These are phyloP conservation scores for Erynnis tages DNA, from an alignment of 2,888 invertebrate species.

Conservation along the genomic window DNA sequence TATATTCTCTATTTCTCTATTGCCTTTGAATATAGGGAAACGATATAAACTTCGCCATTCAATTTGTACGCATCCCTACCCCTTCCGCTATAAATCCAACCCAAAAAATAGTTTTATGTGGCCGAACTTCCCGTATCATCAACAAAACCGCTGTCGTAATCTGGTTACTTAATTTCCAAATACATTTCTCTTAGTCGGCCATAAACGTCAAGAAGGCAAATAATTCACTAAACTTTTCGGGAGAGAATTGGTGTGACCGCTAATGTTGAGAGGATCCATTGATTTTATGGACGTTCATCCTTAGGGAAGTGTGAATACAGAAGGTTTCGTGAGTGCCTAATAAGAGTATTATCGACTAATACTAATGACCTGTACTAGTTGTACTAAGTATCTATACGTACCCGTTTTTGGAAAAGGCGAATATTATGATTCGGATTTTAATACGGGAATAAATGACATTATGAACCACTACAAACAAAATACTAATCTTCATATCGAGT, in stretches of 20 bases:
- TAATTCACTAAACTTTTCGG: conserved; percentile 59
- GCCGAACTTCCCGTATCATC: conserved; percentile 58
- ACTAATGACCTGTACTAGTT: no score
- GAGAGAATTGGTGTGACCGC: conserved; percentile 37
- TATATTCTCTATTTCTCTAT: conserved; percentile 1
- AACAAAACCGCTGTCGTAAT: conserved; percentile 64
- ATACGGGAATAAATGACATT: no score
- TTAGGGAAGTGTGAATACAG: no score
- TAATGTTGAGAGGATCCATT: no score
- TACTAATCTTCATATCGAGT: no score
- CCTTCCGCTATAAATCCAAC: conserved; percentile 63
- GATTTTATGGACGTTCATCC: no score
- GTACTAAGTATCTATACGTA: no score
- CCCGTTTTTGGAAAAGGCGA: no score
- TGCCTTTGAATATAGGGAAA: conserved; percentile 5
- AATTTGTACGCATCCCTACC: conserved; percentile 51
- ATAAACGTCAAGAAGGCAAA: conserved; percentile 65
- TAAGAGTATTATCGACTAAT: no score
- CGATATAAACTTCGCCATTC: conserved; percentile 28
- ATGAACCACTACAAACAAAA: no score
- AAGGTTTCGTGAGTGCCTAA: conserved; percentile 31
- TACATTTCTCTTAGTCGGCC: conserved; percentile 63
- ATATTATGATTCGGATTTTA: no score
- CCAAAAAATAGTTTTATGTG: conserved; percentile 67
- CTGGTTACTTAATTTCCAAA: conserved; percentile 70